A percentile compares a stretch with the other conserved stretches of the same genome.
Conservation (phyloP, 1,140 invertebrate genomes). For the Manduca sexta region DNA sequence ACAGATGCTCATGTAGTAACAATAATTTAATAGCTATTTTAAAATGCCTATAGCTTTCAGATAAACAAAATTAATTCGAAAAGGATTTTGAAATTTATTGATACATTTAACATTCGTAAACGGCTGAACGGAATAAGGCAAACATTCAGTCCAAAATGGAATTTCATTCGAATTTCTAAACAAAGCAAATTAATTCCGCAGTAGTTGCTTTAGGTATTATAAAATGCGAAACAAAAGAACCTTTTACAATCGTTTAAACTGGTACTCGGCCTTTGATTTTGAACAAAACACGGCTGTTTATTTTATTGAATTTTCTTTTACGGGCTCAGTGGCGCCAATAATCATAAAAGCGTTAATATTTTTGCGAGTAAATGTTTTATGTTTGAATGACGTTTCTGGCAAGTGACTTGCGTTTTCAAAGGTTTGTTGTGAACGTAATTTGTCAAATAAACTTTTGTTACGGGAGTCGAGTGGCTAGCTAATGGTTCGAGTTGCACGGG, state of each 20-base stretch:
- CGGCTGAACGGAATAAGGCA: neutral
- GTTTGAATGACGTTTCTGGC: neutral
- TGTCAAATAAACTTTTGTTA: neutral
- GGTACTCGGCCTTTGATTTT: constrained; percentile 5
- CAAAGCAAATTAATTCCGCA: constrained; percentile 5
- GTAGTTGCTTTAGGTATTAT: constrained; percentile 5
- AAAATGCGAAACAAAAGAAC: constrained; percentile 2
- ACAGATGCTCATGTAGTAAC: neutral
- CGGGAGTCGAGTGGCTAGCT: too few relatives aligned
- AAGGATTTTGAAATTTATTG: neutral
- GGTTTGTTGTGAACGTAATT: neutral
- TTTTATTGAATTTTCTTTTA: constrained; percentile 7
- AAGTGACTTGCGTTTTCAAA: neutral
- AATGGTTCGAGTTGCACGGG: neutral
- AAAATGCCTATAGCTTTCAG: neutral
- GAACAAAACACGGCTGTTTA: constrained; percentile 2
- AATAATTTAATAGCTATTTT: neutral
- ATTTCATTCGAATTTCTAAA: neutral
- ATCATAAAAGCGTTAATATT: neutral
- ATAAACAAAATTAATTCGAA: neutral
- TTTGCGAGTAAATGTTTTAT: neutral
- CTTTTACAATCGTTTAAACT: constrained; percentile 2
- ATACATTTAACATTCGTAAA: neutral
- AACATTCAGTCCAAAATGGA: constrained; percentile 1
- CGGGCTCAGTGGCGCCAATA: constrained; percentile 2